Base-by-base conservation (phyloP, 2,797 vertebrate species). In the Peromyscus melanophrys region DNA sequence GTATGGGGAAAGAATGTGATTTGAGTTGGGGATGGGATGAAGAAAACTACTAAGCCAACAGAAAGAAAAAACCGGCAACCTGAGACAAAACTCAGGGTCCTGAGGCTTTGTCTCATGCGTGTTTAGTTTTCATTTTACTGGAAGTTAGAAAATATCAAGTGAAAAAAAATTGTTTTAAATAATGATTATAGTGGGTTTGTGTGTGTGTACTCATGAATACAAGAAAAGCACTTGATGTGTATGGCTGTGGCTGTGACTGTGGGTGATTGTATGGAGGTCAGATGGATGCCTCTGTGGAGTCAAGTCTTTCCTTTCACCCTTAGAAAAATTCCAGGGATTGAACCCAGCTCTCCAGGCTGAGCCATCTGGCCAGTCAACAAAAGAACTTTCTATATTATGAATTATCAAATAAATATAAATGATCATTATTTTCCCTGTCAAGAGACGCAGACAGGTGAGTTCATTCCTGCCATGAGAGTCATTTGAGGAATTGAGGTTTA, bases 391-490 rank as follows among this genome's bases (percentile, higher is more conserved):
- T 87, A 2, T 76, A 67, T 31, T 67, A 17, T 61, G 71, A 85
- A 96, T 78, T 52, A 76, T 19, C 73, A 78, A 84, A 52, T 69
- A 59, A 90, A 90, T 87, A 1, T 69, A 77, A 82, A 55, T 81
- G 4, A n/a, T 59, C 23, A 23, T 52, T 37, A n/a, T 27, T 88
- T 25, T 52, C 8, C 83, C 87, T 81, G 12, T 71, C 9, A 59
- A 77, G 69, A 90, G 75, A 19, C 6, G 40, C 8, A 81, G 71
- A 49, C 13, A 29, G 34, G 55, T 57, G 3, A 90, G 71, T 23
- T 87, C 92, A 21, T 89, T 80, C 29, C 52, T 37, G 31, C 31
- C 10, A 84, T n/a, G 69, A 19, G 17, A 67, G 27, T 63, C 12
- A 75, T 87, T 86, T 13, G 85, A 88, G 29, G 37, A 82, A 87